These are phyloP conservation scores for Eidolon helvum DNA, from an alignment of 2,113 vertebrate genomes.

Conservation along the genomic window DNA sequence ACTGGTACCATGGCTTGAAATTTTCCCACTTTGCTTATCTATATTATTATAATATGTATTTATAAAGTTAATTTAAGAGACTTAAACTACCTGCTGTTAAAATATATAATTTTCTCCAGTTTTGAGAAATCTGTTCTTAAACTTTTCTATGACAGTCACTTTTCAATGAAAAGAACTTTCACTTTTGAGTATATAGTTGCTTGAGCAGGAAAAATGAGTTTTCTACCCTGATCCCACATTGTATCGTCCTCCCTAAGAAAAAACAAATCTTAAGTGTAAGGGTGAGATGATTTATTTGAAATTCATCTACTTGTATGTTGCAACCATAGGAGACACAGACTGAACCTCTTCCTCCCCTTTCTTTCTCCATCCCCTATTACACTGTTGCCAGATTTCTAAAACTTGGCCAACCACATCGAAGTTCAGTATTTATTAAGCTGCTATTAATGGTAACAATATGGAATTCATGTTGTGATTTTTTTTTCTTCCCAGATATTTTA, in stretches of 20 bases:
- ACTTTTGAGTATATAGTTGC: constrained; percentile 25
- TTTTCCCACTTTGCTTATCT: constrained; percentile 72
- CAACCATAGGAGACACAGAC: neutral
- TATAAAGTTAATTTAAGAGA: constrained; percentile 65
- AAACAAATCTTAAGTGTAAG: neutral
- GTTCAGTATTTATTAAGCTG: neutral
- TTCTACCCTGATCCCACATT: neutral
- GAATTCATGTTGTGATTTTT: neutral
- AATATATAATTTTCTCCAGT: constrained; percentile 62
- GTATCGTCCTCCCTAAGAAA: neutral
- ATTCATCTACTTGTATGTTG: neutral
- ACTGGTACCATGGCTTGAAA: constrained; percentile 68
- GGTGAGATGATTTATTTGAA: neutral
- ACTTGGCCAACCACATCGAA: neutral
- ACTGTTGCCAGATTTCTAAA: constrained; percentile 6
- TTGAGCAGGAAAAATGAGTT: constrained; percentile 23
- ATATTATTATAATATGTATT: constrained; percentile 62
- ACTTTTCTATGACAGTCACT: constrained; percentile 39
- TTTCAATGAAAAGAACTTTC: constrained; percentile 41
- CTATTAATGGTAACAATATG: neutral
- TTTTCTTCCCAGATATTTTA: constrained; percentile 8
- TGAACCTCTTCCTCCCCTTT: neutral
- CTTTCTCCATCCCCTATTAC: neutral
- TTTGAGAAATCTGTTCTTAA: constrained; percentile 55
- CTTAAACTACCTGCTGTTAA: constrained; percentile 63